Conservation (phyloP, 2,113 vertebrate genomes). For the Crypturellus undulatus region DNA sequence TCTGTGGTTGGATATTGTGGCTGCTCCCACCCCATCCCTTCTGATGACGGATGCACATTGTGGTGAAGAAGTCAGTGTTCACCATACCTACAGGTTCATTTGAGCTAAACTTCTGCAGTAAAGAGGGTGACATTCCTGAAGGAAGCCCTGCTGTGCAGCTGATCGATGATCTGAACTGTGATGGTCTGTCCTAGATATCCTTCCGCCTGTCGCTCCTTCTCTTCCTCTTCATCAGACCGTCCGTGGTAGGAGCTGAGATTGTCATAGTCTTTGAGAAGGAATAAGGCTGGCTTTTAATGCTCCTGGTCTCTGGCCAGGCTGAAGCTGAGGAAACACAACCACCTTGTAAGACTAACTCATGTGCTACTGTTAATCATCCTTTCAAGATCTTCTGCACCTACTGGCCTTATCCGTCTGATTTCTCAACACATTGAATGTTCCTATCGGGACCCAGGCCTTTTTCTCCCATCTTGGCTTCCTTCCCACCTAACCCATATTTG, state of each 20-base stretch:
- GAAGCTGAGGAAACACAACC: conserved; percentile 18
- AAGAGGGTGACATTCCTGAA: not conserved
- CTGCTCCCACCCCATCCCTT: not conserved
- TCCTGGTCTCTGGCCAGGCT: not conserved
- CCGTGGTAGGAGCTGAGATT: not conserved
- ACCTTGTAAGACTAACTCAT: not conserved
- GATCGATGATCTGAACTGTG: not conserved
- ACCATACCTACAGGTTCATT: not conserved
- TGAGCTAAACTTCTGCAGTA: not conserved
- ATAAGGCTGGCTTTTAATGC: not conserved
- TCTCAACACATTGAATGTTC: fast-evolving
- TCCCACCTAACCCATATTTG: not conserved
- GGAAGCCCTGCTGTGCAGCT: not conserved
- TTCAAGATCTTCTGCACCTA: not conserved
- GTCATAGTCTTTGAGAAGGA: not conserved
- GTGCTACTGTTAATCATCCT: not conserved
- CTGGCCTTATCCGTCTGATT: not conserved
- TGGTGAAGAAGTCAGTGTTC: not conserved
- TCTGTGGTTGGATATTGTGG: not conserved
- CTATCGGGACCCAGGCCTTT: not conserved
- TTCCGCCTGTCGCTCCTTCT: not conserved
- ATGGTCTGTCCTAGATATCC: not conserved
- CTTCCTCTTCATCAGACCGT: not conserved
- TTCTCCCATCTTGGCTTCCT: conserved; percentile 21
- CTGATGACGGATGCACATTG: not conserved